Percentiles rank a stretch among this genome's conserved stretches.
These are phyloP conservation scores for Acanthosepion pharaonis DNA, from an alignment of 2,888 invertebrate species.

Conservation along the genomic window DNA sequence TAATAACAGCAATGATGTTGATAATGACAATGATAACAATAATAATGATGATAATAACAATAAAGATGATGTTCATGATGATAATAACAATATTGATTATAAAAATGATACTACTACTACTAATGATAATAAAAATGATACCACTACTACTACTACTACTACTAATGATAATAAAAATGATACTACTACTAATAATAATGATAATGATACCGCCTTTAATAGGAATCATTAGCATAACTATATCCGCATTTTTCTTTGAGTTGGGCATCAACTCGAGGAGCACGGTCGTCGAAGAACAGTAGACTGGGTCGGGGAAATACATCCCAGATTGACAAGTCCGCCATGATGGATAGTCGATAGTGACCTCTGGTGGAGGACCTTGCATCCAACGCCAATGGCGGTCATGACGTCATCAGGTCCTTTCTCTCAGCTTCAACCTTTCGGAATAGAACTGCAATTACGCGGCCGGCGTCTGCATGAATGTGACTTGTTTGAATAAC, in stretches of 20 bases:
- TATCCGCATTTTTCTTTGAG: conserved; percentile 8
- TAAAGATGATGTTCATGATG: neutral
- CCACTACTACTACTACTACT: neutral
- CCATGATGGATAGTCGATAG: conserved; percentile 8
- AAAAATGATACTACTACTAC: neutral
- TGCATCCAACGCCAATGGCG: neutral
- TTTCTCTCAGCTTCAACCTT: conserved; percentile 7
- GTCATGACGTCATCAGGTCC: neutral
- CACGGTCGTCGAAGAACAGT: neutral
- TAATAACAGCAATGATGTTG: neutral
- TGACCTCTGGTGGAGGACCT: conserved; percentile 33
- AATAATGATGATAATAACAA: neutral
- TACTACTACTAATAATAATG: neutral
- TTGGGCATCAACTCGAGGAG: neutral
- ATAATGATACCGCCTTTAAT: neutral
- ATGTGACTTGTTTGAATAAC: neutral
- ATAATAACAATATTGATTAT: too few relatives aligned
- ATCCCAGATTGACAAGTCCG: neutral
- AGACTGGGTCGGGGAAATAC: neutral
- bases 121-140: neutral
- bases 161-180: neutral
- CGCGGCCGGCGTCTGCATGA: neutral
- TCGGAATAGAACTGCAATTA: neutral
- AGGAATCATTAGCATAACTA: neutral
- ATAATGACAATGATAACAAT: neutral